phyloP scores from a whole-genome alignment of 2,797 vertebrate species.

The Alcedo quadribrachys region DNA sequence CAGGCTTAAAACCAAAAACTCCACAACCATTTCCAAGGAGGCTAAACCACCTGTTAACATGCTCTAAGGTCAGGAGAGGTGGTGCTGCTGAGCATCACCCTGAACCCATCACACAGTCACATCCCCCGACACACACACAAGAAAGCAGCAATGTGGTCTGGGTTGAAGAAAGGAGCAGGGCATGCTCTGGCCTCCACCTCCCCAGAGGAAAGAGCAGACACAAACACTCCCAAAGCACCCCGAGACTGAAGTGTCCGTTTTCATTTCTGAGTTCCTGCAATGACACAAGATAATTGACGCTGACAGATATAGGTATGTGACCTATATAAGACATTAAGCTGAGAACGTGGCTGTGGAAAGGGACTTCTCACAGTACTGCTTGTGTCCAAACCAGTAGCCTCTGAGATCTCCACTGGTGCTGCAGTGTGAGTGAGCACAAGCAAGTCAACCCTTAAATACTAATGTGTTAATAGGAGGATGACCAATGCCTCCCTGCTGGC shows the following conservation, averaged over 20 bases:
- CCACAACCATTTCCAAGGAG: background rate
- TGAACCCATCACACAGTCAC: background rate
- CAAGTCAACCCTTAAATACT: background rate
- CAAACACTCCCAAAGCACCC: background rate
- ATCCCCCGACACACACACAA: rapidly evolving
- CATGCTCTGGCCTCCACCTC: background rate
- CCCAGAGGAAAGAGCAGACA: background rate
- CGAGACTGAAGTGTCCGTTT: rapidly evolving
- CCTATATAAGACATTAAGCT: rapidly evolving
- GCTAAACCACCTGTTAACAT: rapidly evolving
- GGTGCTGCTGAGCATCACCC: background rate
- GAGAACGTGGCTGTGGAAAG: background rate
- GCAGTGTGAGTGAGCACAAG: background rate
- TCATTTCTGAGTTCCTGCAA: background rate
- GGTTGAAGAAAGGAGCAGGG: background rate
- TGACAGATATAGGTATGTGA: background rate
- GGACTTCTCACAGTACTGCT: background rate
- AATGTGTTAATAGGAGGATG: background rate
- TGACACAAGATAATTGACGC: rapidly evolving
- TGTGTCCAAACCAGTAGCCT: background rate
- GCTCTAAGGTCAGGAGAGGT: background rate
- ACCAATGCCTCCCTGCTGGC: background rate
- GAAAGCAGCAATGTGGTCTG: rapidly evolving
- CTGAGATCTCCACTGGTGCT: background rate
- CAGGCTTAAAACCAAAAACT: background rate